Base-by-base conservation (phyloP, 2,797 vertebrate genomes). In the Lacerta agilis region DNA sequence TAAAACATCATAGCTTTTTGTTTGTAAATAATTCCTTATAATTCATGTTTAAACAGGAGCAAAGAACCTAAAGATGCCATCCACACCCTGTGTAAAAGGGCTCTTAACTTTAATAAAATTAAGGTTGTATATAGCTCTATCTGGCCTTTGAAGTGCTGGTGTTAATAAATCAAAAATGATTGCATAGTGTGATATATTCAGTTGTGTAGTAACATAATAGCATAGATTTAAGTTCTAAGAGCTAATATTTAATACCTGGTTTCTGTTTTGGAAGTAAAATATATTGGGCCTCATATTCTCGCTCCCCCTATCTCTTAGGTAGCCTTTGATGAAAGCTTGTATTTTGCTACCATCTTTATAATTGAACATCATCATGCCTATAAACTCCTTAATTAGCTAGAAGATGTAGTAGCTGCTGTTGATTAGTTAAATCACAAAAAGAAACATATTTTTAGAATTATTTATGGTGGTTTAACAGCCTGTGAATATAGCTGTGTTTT, bases 1-100 rank as follows among this genome's bases (percentile, higher is more conserved):
- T 92, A 87, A 82, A 82, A 89, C 92, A 76, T 85, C 17, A 55
- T 79, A 75, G 41, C 82, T 45, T 82, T 86, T 81, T 89, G 83
- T 89, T 82, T 86, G 83, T 67, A 82, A 81, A 82, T 2, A 38
- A 55, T 75, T 73, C 33, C 38, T 81, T 66, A 81, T 89, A 85
- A 58, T 91, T 92, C 13, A 87, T 88, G 73, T 90, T 58, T 88
- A 88, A 88, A 78, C 33, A 81, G 45, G 83, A 85, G 27, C 20
- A 38, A 43, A 61, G 66, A 78, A 11, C 10, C 61, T 64, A 69
- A 90, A 67, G 25, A 36, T 58, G 25, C 2, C 78, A 2, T 89
- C 87, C 3, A 78, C 58, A 38, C 33, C 0, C 71, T 82, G 25
- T 1, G 7, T 88, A 77, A 0, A 0, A 79, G 5, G 38, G 2